A percentile compares a stretch with the other conserved stretches of the same genome.
Evolutionary conservation across 2,113 vertebrate genomes (phyloP).

Genomic region (Crotalus helleri): DNA sequence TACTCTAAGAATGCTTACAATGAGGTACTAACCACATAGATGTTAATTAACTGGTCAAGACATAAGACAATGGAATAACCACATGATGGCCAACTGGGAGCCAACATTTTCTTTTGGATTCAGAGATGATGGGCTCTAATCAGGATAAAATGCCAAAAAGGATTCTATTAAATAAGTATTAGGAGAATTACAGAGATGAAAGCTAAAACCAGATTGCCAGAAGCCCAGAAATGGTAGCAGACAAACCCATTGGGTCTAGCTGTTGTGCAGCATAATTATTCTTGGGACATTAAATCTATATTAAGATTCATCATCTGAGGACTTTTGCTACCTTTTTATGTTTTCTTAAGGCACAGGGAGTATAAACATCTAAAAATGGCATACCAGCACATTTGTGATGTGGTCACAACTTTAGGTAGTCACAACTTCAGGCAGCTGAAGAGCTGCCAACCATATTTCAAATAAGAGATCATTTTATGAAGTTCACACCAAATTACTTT

Average conservation of each 20-base stretch:
- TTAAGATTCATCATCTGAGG: not conserved
- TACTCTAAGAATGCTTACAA: not conserved
- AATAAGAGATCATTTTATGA: not conserved
- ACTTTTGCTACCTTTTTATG: not conserved
- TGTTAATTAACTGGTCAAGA: not conserved
- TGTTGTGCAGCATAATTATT: not conserved
- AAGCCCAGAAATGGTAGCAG: not conserved
- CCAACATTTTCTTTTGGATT: not conserved
- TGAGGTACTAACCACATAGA: not conserved
- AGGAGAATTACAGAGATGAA: not conserved
- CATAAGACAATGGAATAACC: not conserved
- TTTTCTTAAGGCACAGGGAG: not conserved
- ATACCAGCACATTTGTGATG: not conserved
- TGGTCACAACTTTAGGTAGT: not conserved
- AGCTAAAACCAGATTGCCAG: not conserved
- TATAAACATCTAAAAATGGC: not conserved
- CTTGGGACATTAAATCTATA: not conserved
- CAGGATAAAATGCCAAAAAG: not conserved
- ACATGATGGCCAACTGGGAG: not conserved
- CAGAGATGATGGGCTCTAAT: not conserved
- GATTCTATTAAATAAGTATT: not conserved
- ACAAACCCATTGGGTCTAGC: not conserved
- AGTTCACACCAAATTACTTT: not conserved
- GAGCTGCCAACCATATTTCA: not conserved
- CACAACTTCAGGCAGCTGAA: not conserved